A percentile compares a stretch with the other conserved stretches of the same genome.
phyloP scores from a whole-genome alignment of 2,888 invertebrate species.

The Aelia acuminata region DNA sequence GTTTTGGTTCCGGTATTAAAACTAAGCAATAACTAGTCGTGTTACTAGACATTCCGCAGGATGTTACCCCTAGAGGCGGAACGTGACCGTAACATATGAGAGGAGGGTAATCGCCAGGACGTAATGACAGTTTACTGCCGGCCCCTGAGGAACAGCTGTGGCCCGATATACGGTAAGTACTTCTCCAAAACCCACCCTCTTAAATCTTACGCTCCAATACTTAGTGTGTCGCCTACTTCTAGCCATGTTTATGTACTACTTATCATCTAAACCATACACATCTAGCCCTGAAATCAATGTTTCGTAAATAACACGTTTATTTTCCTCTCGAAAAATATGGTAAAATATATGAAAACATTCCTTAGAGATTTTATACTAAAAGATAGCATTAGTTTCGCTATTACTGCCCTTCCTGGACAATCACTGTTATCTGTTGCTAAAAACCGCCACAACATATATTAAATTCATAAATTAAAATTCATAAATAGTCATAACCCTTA shows the following conservation, averaged over 20 bases:
- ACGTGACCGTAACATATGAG: neutral
- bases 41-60: neutral
- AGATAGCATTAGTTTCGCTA: too few relatives aligned
- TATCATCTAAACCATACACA: neutral
- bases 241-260: neutral
- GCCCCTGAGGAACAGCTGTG: neutral
- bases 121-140: constrained; percentile 18
- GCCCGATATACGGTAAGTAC: neutral
- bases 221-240: neutral
- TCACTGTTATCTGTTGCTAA: too few relatives aligned
- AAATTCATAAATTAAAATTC: too few relatives aligned
- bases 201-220: constrained; percentile 26
- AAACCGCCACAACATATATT: too few relatives aligned
- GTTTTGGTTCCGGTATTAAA: neutral
- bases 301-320: neutral
- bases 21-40: neutral
- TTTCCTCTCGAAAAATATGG: neutral
- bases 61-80: neutral
- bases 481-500: too few relatives aligned
- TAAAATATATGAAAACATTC: too few relatives aligned
- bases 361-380: too few relatives aligned
- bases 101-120: neutral
- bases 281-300: neutral
- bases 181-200: neutral
- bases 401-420: too few relatives aligned